Conservation (phyloP, 2,113 vertebrate genomes). For the Cephalopholis sonnerati region DNA sequence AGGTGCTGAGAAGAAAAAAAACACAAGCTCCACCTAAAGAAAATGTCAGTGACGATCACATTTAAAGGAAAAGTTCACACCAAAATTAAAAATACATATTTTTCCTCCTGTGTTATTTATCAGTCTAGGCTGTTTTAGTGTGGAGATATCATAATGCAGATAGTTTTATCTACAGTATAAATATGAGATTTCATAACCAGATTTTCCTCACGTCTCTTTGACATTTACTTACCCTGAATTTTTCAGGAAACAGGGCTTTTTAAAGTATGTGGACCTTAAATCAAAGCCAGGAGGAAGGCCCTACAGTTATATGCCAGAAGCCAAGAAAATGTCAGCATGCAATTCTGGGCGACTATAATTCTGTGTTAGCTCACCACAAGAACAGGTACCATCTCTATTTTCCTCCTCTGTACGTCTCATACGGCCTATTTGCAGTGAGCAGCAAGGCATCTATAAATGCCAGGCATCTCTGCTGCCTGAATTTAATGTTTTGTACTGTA, state of each 20-base stretch:
- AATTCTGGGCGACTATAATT: background rate
- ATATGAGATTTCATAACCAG: background rate
- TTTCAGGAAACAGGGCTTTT: conserved; percentile 3
- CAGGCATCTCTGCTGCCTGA: too few relatives aligned
- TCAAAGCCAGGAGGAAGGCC: conserved; percentile 11
- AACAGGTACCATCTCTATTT: too few relatives aligned
- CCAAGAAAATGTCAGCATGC: conserved; percentile 45
- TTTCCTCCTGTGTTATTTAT: too few relatives aligned
- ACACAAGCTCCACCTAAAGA: background rate
- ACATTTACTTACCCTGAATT: conserved; percentile 10
- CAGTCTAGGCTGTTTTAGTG: too few relatives aligned
- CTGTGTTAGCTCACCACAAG: background rate
- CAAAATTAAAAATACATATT: too few relatives aligned
- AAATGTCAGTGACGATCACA: background rate
- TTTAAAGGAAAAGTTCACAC: too few relatives aligned
- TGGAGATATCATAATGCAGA: too few relatives aligned
- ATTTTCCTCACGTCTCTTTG: conserved; percentile 9
- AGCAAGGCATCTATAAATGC: background rate
- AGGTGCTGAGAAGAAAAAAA: background rate
- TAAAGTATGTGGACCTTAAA: background rate
- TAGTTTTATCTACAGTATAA: background rate
- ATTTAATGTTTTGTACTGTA: too few relatives aligned
- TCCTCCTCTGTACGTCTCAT: background rate
- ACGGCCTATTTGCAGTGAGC: background rate
- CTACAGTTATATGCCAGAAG: background rate